These are phyloP conservation scores for Argentina silus DNA, from an alignment of 2,797 vertebrate genomes.

Conservation along the genomic window DNA sequence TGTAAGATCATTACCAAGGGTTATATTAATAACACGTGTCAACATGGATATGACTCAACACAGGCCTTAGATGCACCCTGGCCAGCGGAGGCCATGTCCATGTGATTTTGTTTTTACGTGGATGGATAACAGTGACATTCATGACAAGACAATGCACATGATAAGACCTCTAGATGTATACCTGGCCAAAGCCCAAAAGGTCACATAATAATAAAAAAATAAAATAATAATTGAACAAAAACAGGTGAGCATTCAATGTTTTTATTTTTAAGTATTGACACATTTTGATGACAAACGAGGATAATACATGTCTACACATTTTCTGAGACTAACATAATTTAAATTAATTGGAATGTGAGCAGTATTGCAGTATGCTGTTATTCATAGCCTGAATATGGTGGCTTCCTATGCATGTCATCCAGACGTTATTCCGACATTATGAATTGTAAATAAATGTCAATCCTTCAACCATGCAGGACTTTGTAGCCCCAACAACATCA, in stretches of 20 bases:
- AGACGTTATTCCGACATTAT: too few relatives aligned
- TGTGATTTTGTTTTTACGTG: not conserved
- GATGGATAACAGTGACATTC: not conserved
- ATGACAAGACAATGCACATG: not conserved
- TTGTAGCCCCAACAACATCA: too few relatives aligned
- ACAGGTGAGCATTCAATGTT: not conserved
- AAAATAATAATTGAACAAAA: not conserved
- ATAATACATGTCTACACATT: not conserved
- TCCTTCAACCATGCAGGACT: too few relatives aligned
- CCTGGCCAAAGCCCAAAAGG: too few relatives aligned
- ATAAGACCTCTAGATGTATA: not conserved
- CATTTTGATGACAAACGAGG: not conserved
- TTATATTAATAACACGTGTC: not conserved
- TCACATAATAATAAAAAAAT: not conserved
- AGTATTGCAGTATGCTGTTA: too few relatives aligned
- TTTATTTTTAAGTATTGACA: not conserved
- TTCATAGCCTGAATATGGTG: not conserved
- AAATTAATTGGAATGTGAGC: not conserved
- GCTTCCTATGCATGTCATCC: not conserved
- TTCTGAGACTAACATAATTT: not conserved
- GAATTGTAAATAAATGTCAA: too few relatives aligned
- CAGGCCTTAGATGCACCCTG: not conserved
- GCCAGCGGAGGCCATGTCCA: not conserved
- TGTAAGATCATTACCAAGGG: conserved; percentile 1
- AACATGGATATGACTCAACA: not conserved